Conservation (phyloP, 2,113 vertebrate species). For the Ophthalmolycus amberensis region DNA sequence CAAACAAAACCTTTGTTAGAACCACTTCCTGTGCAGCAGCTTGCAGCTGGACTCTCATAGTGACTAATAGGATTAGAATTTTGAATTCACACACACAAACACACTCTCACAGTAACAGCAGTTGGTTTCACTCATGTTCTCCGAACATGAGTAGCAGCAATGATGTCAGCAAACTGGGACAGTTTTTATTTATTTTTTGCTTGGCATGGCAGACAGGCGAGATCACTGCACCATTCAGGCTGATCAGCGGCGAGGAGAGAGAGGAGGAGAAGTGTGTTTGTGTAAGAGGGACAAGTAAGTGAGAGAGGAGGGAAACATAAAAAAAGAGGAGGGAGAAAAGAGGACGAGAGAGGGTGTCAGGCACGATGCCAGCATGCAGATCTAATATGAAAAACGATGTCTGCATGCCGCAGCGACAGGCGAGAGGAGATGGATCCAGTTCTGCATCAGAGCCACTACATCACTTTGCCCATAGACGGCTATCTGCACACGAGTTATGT, state of each 20-base stretch:
- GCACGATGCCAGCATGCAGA: conserved; percentile 75
- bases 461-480: conserved; percentile 17
- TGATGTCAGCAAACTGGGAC: conserved; percentile 60
- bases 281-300: conserved; percentile 8
- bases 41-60: conserved; percentile 61
- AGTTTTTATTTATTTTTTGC: neutral
- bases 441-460: conserved; percentile 39
- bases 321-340: conserved; percentile 10
- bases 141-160: conserved; percentile 13
- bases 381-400: conserved; percentile 63
- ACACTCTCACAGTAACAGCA: conserved; percentile 20
- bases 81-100: conserved; percentile 33
- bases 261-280: conserved; percentile 23
- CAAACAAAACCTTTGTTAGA: conserved; percentile 46
- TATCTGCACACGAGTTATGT: conserved; percentile 13
- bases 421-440: conserved; percentile 37
- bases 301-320: conserved; percentile 22
- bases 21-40: conserved; percentile 64
- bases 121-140: conserved; percentile 24
- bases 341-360: conserved; percentile 42
- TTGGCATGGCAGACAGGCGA: conserved; percentile 4
- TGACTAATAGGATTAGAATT: conserved; percentile 50
- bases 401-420: conserved; percentile 57
- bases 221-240: conserved; percentile 49
- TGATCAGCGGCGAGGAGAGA: neutral